Conservation (phyloP, 2,113 vertebrate species). For the Patagioenas fasciata region DNA sequence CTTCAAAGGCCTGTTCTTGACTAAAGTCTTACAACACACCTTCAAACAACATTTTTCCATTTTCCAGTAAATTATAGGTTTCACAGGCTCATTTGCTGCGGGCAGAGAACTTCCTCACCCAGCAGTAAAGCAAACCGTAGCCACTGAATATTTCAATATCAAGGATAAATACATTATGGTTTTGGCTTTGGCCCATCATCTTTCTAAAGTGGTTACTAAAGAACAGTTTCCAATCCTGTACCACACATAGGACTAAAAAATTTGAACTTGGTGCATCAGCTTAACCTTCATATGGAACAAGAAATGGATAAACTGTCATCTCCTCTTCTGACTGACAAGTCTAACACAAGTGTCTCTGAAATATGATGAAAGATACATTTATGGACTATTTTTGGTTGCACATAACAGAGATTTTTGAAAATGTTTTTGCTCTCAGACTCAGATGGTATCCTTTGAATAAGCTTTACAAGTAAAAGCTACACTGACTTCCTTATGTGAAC, state of each 20-base stretch:
- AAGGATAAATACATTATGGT: background rate
- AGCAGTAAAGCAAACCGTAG: rapidly evolving
- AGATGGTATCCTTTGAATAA: background rate
- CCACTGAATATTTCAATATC: background rate
- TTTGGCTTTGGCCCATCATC: background rate
- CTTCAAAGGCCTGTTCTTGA: background rate
- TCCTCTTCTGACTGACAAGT: background rate
- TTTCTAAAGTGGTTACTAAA: background rate
- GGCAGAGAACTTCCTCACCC: background rate
- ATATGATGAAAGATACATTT: background rate
- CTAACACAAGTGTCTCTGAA: background rate
- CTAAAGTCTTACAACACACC: rapidly evolving
- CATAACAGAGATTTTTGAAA: background rate
- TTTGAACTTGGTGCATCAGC: background rate
- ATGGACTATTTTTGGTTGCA: background rate
- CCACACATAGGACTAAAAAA: background rate
- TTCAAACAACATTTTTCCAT: background rate
- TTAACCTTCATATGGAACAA: background rate
- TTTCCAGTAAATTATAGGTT: background rate
- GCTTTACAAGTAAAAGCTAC: background rate
- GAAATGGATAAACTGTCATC: background rate
- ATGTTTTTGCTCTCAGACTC: background rate
- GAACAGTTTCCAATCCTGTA: rapidly evolving
- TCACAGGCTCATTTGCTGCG: background rate
- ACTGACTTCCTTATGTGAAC: background rate